Evolutionary conservation across 2,113 vertebrate genomes (phyloP).

Genomic region (Murina feae): DNA sequence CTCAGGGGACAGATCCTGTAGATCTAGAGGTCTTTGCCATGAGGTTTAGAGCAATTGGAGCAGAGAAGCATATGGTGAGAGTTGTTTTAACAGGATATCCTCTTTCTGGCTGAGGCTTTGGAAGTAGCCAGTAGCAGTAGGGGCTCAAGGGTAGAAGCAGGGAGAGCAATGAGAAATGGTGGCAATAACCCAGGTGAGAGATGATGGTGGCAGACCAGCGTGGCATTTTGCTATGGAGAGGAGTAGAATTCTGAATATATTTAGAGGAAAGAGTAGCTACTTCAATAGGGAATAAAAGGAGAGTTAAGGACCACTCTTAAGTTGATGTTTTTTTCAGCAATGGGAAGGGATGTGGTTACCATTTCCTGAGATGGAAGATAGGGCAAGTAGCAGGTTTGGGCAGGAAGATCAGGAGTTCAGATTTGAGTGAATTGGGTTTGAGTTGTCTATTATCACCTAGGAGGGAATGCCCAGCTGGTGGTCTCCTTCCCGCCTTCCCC

Average conservation of each 20-base stretch:
- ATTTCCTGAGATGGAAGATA: background rate
- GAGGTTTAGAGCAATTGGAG: background rate
- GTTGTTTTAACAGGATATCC: background rate
- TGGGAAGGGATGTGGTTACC: background rate
- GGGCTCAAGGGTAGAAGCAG: background rate
- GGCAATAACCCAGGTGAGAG: background rate
- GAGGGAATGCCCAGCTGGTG: background rate
- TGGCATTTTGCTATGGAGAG: background rate
- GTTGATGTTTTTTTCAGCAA: background rate
- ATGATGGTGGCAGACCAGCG: background rate
- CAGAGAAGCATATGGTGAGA: background rate
- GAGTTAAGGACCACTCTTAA: background rate
- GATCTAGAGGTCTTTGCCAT: background rate
- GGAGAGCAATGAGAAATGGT: background rate
- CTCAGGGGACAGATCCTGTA: background rate
- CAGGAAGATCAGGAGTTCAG: background rate
- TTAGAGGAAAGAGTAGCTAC: background rate
- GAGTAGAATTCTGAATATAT: background rate
- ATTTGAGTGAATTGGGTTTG: background rate
- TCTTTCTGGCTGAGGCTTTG: background rate
- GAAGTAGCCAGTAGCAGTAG: background rate
- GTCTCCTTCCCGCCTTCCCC: too few species aligned
- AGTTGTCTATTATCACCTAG: too few species aligned
- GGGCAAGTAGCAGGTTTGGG: background rate
- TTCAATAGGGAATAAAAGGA: background rate